These are phyloP conservation scores for Lysandra coridon DNA, from an alignment of 2,888 invertebrate species.

Conservation along the genomic window DNA sequence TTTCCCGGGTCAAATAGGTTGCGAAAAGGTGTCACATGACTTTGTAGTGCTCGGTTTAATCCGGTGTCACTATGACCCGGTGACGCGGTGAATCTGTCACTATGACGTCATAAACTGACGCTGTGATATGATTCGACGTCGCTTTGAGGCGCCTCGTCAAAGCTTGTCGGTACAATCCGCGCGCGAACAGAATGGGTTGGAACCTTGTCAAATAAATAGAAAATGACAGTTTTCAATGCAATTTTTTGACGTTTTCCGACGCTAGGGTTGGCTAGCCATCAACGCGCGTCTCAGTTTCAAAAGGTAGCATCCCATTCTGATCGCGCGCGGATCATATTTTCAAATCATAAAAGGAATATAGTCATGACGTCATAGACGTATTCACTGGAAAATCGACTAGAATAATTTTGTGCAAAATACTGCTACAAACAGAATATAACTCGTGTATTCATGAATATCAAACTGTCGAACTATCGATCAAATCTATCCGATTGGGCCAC, in stretches of 20 bases:
- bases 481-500: not conserved
- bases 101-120: not conserved
- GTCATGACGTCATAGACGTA: not conserved
- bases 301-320: too few species aligned
- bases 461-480: not conserved
- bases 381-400: not conserved
- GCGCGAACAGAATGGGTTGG: too few species aligned
- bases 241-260: too few species aligned
- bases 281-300: too few species aligned
- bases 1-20: slow-evolving; percentile 14
- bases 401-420: not conserved
- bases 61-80: not conserved
- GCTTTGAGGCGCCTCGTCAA: not conserved
- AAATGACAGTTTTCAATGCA: too few species aligned
- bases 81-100: slow-evolving; percentile 1
- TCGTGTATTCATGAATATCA: not conserved
- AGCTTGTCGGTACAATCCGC: not conserved
- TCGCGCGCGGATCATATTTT: not conserved
- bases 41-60: not conserved
- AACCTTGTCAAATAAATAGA: too few species aligned
- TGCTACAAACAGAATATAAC: not conserved
- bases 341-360: not conserved
- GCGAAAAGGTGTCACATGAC: slow-evolving; percentile 16
- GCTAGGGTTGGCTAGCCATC: too few species aligned
- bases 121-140: not conserved